A percentile compares a stretch with the other conserved stretches of the same genome.
phyloP scores from a whole-genome alignment of 2,113 vertebrate species.

The Odobenus rosmarus region DNA sequence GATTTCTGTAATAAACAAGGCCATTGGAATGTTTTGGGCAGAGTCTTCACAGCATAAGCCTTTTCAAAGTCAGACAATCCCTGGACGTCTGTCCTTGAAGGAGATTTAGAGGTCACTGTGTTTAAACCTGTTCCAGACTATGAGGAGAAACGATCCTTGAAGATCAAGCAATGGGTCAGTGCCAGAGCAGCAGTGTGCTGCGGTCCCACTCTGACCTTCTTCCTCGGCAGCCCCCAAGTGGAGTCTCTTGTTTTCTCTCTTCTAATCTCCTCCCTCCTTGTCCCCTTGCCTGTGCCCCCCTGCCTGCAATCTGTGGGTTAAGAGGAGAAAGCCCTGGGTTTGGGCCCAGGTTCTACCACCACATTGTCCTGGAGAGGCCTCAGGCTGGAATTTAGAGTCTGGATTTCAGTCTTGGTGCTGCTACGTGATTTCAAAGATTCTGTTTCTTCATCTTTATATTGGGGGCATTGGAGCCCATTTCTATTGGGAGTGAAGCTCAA shows the following conservation, averaged over 20 bases:
- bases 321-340: neutral
- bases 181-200: neutral
- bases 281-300: neutral
- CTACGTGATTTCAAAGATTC: neutral
- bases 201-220: neutral
- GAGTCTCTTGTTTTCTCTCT: neutral
- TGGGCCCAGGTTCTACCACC: neutral
- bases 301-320: neutral
- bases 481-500: neutral
- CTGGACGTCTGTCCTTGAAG: constrained; percentile 34
- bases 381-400: neutral
- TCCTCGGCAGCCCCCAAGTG: neutral
- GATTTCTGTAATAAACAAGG: neutral
- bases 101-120: neutral
- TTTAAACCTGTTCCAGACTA: neutral
- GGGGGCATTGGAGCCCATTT: neutral
- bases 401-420: neutral
- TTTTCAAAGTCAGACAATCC: constrained; percentile 16
- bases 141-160: neutral
- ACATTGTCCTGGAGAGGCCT: neutral
- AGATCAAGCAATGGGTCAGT: neutral
- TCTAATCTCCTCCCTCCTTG: neutral
- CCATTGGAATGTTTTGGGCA: neutral
- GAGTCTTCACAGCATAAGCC: neutral
- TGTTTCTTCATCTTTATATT: neutral